A percentile compares a stretch with the other conserved stretches of the same genome.
phyloP scores from a whole-genome alignment of 2,888 invertebrate species.

The Brachyopa scutellaris region DNA sequence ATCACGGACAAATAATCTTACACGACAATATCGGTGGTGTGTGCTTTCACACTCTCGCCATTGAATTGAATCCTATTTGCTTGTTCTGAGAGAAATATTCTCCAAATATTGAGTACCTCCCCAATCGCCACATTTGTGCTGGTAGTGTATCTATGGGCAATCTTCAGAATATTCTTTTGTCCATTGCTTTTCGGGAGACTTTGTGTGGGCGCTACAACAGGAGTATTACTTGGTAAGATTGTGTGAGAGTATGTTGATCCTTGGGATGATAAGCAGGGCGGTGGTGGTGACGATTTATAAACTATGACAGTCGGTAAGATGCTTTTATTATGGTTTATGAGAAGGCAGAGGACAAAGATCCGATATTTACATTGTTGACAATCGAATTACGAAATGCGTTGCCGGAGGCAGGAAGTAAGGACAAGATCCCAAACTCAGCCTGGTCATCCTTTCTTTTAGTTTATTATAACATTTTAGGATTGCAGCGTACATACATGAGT shows the following conservation, averaged over 20 bases:
- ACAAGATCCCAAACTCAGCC: background rate
- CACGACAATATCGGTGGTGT: constrained; percentile 33
- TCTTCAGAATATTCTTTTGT: constrained; percentile 28
- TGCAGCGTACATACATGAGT: too few species aligned
- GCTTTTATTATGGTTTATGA: constrained; percentile 25
- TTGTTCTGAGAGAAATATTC: constrained; percentile 9
- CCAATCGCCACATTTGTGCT: background rate
- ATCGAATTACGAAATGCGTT: constrained; percentile 14
- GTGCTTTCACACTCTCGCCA: background rate
- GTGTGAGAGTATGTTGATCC: constrained; percentile 27
- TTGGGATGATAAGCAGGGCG: constrained; percentile 23
- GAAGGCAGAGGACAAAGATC: constrained; percentile 15
- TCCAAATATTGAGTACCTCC: constrained; percentile 25
- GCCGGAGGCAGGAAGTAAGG: background rate
- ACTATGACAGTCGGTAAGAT: constrained; percentile 14
- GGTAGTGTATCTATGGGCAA: constrained; percentile 6
- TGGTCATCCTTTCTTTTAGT: background rate
- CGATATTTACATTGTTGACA: constrained; percentile 17
- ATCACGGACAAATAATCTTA: constrained; percentile 31
- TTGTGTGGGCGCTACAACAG: background rate
- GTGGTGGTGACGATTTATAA: constrained; percentile 1
- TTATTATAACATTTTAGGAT: background rate
- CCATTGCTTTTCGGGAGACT: background rate
- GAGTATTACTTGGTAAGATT: constrained; percentile 16
- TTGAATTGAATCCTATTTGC: constrained; percentile 39